These are phyloP conservation scores for Euglossa dilemma DNA, from an alignment of 1,140 invertebrate species.

Conservation along the genomic window DNA sequence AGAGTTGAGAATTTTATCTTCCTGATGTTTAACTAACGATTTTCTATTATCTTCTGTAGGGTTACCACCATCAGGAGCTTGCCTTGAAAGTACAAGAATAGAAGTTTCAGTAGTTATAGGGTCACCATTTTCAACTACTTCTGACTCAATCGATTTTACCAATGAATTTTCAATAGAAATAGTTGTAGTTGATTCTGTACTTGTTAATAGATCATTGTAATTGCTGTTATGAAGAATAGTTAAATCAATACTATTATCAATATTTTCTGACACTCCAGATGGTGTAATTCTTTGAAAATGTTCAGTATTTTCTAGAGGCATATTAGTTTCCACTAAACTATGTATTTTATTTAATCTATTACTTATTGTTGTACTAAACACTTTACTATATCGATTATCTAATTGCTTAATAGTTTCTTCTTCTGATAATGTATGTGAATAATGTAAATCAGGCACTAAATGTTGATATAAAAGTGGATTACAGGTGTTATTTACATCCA, in stretches of 20 bases:
- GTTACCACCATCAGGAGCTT: constrained; percentile 80
- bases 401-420: constrained; percentile 72
- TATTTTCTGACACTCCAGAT: constrained; percentile 69
- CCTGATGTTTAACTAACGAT: constrained; percentile 26
- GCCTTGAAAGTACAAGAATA: constrained; percentile 73
- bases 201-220: constrained; percentile 64
- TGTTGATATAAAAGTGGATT: constrained; percentile 77
- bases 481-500: constrained; percentile 69
- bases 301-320: constrained; percentile 52
- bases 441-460: constrained; percentile 69
- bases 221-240: constrained; percentile 67
- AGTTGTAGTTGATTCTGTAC: constrained; percentile 66
- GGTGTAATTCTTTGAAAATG: constrained; percentile 61
- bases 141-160: constrained; percentile 51
- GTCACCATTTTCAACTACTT: constrained; percentile 61
- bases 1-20: constrained; percentile 39
- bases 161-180: constrained; percentile 66
- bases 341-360: constrained; percentile 65
- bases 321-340: constrained; percentile 57
- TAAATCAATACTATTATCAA: constrained; percentile 69
- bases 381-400: constrained; percentile 74
- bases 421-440: constrained; percentile 63
- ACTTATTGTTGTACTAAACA: constrained; percentile 68
- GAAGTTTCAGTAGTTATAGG: constrained; percentile 69
- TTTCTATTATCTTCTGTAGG: constrained; percentile 73